These are phyloP conservation scores for Numida meleagris DNA, from an alignment of 2,113 vertebrate species.

Conservation along the genomic window DNA sequence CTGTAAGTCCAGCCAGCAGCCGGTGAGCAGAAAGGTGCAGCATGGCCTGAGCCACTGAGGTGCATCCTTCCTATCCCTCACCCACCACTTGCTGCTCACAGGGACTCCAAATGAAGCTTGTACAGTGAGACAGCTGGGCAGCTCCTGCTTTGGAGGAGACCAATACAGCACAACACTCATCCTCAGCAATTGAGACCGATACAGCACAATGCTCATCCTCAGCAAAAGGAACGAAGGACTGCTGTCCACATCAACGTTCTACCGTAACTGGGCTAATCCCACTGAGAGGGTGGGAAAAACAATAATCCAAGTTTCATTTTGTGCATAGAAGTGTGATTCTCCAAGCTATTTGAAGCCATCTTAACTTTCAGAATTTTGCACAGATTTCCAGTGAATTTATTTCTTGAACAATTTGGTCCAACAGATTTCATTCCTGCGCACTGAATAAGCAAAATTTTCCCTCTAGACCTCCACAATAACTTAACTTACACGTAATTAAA, in stretches of 20 bases:
- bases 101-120: background rate
- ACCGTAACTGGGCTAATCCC: background rate
- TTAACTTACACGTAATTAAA: background rate
- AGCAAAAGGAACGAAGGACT: background rate
- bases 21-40: background rate
- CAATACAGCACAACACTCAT: background rate
- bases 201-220: background rate
- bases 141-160: background rate
- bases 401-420: background rate
- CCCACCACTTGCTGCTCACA: background rate
- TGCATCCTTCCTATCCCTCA: background rate
- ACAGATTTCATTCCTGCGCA: background rate
- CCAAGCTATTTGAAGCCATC: background rate
- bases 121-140: background rate
- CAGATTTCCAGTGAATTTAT: background rate
- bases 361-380: background rate
- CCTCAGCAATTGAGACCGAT: background rate
- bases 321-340: rapidly evolving
- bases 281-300: background rate
- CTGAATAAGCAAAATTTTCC: background rate
- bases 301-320: background rate
- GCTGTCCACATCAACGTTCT: background rate
- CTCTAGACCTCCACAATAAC: background rate
- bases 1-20: background rate
- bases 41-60: background rate